Conservation (phyloP, 2,888 invertebrate genomes). For the Helleia helle region DNA sequence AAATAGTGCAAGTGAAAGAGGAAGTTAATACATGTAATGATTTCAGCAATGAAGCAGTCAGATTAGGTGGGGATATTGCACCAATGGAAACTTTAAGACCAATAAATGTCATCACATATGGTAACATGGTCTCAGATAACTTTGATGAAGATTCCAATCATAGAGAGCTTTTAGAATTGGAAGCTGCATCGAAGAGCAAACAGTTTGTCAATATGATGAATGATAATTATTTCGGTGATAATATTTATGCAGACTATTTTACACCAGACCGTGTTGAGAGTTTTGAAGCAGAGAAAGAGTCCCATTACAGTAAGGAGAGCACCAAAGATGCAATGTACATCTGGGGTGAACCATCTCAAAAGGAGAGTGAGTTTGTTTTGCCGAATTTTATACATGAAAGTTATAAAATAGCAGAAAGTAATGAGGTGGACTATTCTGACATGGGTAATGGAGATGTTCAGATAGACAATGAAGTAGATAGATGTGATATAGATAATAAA, state of each 20-base stretch:
- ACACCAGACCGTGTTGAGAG: conserved; percentile 56
- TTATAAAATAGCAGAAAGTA: conserved; percentile 57
- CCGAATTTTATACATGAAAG: conserved; percentile 64
- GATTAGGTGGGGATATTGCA: conserved; percentile 31
- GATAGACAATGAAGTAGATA: conserved; percentile 30
- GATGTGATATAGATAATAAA: conserved; percentile 48
- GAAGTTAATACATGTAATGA: conserved; percentile 54
- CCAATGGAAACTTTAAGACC: conserved; percentile 51
- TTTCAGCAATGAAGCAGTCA: conserved; percentile 41
- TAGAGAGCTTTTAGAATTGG: conserved; percentile 51
- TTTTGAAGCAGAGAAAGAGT: conserved; percentile 45
- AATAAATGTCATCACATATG: conserved; percentile 55
- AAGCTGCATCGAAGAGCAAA: conserved; percentile 54
- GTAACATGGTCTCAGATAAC: conserved; percentile 43
- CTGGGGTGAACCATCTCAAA: conserved; percentile 59
- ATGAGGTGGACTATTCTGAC: conserved; percentile 44
- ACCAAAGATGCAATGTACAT: conserved; percentile 46
- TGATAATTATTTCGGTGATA: conserved; percentile 65
- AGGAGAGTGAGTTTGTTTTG: conserved; percentile 55
- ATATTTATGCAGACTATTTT: conserved; percentile 64
- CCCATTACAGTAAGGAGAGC: conserved; percentile 36
- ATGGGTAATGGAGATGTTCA: conserved; percentile 29
- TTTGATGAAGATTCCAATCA: conserved; percentile 59
- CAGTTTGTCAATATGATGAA: conserved; percentile 66
- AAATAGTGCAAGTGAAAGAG: conserved; percentile 49